Percentiles rank a stretch among this genome's conserved stretches.
These are phyloP conservation scores for Galleria mellonella DNA, from an alignment of 1,140 invertebrate genomes.

Conservation along the genomic window DNA sequence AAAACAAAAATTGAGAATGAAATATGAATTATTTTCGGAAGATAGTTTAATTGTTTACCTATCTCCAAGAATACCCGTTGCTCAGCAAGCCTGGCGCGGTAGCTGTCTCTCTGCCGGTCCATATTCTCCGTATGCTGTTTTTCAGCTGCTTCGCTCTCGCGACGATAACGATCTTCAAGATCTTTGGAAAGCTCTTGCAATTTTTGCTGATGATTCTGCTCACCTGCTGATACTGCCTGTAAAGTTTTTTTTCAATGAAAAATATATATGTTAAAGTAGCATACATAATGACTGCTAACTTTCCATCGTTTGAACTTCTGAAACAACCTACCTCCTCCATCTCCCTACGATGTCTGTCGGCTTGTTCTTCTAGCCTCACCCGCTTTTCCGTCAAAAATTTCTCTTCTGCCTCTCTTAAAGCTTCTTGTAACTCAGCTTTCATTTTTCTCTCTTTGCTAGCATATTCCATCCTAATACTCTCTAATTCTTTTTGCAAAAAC, in stretches of 20 bases:
- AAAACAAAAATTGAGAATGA: too few species aligned
- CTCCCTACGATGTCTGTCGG: conserved; percentile 64
- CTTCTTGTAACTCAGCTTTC: conserved; percentile 67
- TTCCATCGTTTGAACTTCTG: too few species aligned
- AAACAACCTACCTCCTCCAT: conserved; percentile 68
- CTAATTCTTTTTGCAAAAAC: conserved; percentile 55
- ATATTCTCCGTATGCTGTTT: conserved; percentile 55
- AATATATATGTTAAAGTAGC: too few species aligned
- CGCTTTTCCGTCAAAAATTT: conserved; percentile 73
- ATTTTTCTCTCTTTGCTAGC: conserved; percentile 59
- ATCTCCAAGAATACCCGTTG: conserved; percentile 45
- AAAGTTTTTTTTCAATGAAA: conserved; percentile 4
- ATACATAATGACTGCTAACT: too few species aligned
- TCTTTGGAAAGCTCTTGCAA: conserved; percentile 38
- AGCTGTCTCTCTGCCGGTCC: conserved; percentile 47
- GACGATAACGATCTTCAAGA: conserved; percentile 33
- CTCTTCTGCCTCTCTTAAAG: conserved; percentile 71
- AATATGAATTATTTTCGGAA: too few species aligned
- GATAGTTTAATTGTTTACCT: conserved; percentile 24
- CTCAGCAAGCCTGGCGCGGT: conserved; percentile 31
- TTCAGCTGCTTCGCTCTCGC: conserved; percentile 36
- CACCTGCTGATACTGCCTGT: conserved; percentile 52
- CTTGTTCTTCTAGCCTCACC: conserved; percentile 63
- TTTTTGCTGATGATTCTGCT: conserved; percentile 51
- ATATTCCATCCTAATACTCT: conserved; percentile 60